phyloP scores from a whole-genome alignment of 2,888 invertebrate species.

The Meandrusa payeni region DNA sequence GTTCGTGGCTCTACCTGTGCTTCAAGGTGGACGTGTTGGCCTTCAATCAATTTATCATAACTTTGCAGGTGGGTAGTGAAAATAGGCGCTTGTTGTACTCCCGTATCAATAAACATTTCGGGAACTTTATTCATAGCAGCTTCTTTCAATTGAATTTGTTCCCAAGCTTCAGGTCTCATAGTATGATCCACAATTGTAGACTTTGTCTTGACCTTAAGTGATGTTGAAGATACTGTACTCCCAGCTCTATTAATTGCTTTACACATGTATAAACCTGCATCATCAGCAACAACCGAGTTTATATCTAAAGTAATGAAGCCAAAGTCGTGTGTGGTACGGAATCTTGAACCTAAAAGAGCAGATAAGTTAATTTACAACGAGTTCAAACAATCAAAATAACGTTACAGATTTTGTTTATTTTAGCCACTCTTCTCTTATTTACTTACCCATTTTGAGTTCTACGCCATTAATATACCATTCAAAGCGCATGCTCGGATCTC shows the following conservation, averaged over 20 bases:
- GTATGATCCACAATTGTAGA: conserved; percentile 91
- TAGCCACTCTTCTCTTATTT: not conserved
- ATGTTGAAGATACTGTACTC: conserved; percentile 95
- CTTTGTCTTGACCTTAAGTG: conserved; percentile 92
- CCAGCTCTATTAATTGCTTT: conserved; percentile 96
- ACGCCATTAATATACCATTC: conserved; percentile 98
- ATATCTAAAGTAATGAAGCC: conserved; percentile 97
- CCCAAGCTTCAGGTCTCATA: conserved; percentile 95
- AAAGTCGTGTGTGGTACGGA: conserved; percentile 95
- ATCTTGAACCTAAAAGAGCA: conserved; percentile 87
- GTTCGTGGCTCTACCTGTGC: conserved; percentile 95
- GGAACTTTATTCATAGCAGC: conserved; percentile 95
- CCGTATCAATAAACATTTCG: conserved; percentile 91
- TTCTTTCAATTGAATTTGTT: conserved; percentile 94
- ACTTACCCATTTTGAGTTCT: conserved; percentile 92
- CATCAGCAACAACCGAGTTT: conserved; percentile 91
- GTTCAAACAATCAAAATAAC: too few species aligned
- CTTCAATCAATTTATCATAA: conserved; percentile 91
- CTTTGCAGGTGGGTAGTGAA: conserved; percentile 95
- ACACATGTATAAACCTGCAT: conserved; percentile 96
- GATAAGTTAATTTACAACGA: too few species aligned
- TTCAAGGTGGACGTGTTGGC: conserved; percentile 92
- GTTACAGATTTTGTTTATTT: not conserved
- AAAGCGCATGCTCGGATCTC: conserved; percentile 94
- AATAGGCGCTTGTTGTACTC: conserved; percentile 95